Evolutionary conservation across 2,797 vertebrate species (phyloP), one percentile per base, ranked within the genome.

Genomic region (Acomys russatus): DNA sequence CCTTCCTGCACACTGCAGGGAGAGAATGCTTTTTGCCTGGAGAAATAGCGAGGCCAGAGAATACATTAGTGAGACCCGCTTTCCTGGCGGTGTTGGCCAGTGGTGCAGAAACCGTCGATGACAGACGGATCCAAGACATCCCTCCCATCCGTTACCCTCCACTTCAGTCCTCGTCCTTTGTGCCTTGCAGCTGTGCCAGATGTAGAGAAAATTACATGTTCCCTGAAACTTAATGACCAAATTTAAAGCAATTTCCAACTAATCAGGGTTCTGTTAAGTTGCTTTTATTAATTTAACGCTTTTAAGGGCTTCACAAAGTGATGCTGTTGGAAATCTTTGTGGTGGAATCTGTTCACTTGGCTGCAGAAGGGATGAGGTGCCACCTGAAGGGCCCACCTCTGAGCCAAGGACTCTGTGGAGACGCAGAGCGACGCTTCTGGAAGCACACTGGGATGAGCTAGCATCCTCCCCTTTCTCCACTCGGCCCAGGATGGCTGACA

Each of bases 201-300:
- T 97, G 97, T 95, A 95, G 73, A 97, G 97, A 95, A 97, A 97
- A 97, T 95, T 94, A 92, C 97, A 95, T 59, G 96, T 96, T 98
- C 97, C 95, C 94, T 88, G 95, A 97, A 97, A 98, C 95, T 94
- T 97, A 98, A 98, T 96, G 96, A 96, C 95, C 96, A 95, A 90
- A 97, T 96, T 97, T 97, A 96, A 97, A 97, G 97, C 95, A 97
- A 98, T 97, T 96, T 96, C 59, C 20, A 97, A 96, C 97, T 98
- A 97, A 97, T 97, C 97, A 97, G 95, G 70, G 92, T 90, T 97
- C 96, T 97, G 97, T 96, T 95, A 90, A 91, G 95, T 95, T 97
- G 93, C 84, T 96, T 96, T 97, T 98, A 98, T 98, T 98, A 97
- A 98, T 97, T 94, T 96, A 98, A 97, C 96, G 70, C 94, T 96